Evolutionary conservation across 2,888 invertebrate species (phyloP).

Genomic region (Exocentrus adspersus): DNA sequence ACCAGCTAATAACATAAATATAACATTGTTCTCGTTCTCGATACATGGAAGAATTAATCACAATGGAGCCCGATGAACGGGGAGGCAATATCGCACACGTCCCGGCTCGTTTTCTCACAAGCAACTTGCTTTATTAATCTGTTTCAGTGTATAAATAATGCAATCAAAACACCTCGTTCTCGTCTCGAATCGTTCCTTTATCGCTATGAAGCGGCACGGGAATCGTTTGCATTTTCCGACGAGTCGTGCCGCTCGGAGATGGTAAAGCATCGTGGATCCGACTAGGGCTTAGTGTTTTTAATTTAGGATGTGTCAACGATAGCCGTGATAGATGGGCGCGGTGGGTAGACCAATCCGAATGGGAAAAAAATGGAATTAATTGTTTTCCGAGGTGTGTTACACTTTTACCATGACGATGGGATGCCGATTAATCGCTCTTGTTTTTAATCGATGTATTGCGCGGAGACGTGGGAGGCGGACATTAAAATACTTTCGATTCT

Average conservation of each 20-base stretch:
- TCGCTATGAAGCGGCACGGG: background rate
- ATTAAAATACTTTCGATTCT: slow-evolving; percentile 58
- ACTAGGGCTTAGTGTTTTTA: slow-evolving; percentile 63
- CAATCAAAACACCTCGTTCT: slow-evolving; percentile 3
- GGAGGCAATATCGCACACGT: background rate
- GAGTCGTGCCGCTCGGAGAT: background rate
- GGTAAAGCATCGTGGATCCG: slow-evolving; percentile 28
- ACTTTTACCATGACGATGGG: slow-evolving; percentile 54
- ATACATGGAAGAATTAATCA: too few relatives aligned
- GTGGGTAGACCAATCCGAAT: slow-evolving; percentile 61
- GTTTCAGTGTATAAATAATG: slow-evolving; percentile 3
- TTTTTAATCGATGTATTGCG: slow-evolving; percentile 63
- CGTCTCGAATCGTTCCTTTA: background rate
- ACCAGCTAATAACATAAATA: too few relatives aligned
- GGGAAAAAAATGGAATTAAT: slow-evolving; percentile 61
- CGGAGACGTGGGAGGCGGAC: slow-evolving; percentile 60
- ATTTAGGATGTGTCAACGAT: slow-evolving; percentile 66
- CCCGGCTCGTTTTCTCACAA: background rate
- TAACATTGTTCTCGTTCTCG: too few relatives aligned
- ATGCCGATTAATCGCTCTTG: slow-evolving; percentile 61
- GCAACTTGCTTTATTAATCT: slow-evolving; percentile 3
- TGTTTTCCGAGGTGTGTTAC: slow-evolving; percentile 63
- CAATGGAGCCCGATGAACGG: too few relatives aligned
- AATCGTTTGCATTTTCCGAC: background rate
- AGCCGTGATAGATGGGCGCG: slow-evolving; percentile 64